phyloP scores from a whole-genome alignment of 2,888 invertebrate species.

The Meganola albula region DNA sequence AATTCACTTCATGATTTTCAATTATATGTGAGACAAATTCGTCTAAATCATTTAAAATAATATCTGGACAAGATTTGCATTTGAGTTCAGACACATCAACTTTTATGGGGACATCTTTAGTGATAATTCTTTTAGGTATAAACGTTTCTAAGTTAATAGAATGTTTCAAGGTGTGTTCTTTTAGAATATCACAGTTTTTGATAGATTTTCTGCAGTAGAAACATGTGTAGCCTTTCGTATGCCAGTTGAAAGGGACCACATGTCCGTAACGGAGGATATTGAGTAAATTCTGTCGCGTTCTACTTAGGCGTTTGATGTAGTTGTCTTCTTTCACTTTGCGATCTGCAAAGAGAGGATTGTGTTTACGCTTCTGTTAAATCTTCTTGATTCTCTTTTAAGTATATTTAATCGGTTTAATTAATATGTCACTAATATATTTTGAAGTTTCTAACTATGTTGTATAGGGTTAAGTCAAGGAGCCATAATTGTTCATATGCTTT shows the following conservation, averaged over 20 bases:
- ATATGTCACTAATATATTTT: too few species aligned
- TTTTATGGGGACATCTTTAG: constrained; percentile 58
- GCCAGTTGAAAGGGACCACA: constrained; percentile 55
- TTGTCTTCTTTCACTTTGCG: constrained; percentile 30
- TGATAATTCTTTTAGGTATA: constrained; percentile 42
- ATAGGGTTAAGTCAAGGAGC: too few species aligned
- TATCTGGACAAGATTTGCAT: constrained; percentile 43
- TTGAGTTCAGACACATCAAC: constrained; percentile 43
- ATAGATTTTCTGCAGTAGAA: constrained; percentile 54
- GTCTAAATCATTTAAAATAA: constrained; percentile 31
- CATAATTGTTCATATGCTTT: too few species aligned
- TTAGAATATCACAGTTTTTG: constrained; percentile 42
- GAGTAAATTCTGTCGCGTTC: constrained; percentile 44
- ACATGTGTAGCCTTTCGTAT: constrained; percentile 51
- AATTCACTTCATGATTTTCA: constrained; percentile 35
- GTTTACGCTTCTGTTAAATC: constrained; percentile 32
- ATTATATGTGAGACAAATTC: constrained; percentile 46
- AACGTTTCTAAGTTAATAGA: constrained; percentile 36
- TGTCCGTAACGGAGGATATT: constrained; percentile 48
- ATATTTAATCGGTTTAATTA: too few species aligned
- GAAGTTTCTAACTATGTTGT: too few species aligned
- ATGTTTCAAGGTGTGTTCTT: constrained; percentile 45
- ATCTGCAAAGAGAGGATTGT: constrained; percentile 52
- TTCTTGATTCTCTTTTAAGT: too few species aligned
- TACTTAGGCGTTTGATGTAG: constrained; percentile 43